Evolutionary conservation across 2,113 vertebrate species (phyloP).

Genomic region (Machaerirhynchus nigripectus): DNA sequence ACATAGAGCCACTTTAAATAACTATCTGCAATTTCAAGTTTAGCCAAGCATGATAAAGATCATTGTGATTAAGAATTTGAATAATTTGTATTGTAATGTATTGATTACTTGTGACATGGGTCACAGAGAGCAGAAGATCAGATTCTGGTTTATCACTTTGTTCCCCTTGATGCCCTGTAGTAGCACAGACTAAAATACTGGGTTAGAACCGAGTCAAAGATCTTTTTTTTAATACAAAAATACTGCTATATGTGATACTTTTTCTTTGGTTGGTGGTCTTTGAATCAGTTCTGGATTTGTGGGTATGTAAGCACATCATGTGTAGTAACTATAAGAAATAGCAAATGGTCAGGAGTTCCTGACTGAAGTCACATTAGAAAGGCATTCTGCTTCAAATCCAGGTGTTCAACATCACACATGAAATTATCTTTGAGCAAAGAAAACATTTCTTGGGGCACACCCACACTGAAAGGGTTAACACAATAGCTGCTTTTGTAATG

Average conservation of each 20-base stretch:
- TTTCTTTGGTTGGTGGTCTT: background rate
- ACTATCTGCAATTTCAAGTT: background rate
- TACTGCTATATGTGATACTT: background rate
- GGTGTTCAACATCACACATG: background rate
- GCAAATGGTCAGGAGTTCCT: background rate
- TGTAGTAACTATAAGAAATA: background rate
- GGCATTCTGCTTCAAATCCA: background rate
- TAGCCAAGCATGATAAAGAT: background rate
- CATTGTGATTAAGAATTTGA: background rate
- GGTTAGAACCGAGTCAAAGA: background rate
- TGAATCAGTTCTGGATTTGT: background rate
- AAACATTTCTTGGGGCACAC: background rate
- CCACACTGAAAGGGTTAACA: constrained; percentile 11
- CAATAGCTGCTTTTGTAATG: background rate
- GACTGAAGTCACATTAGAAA: background rate
- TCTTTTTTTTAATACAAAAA: background rate
- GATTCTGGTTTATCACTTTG: background rate
- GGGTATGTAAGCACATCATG: background rate
- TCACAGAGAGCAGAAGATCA: background rate
- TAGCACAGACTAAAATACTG: background rate
- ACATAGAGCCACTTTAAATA: background rate
- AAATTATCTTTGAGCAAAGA: background rate
- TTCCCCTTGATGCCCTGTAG: background rate
- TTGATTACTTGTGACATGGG: background rate
- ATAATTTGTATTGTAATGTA: background rate